Base-by-base conservation (phyloP, 2,797 vertebrate genomes). In the Falco novaeseelandiae region DNA sequence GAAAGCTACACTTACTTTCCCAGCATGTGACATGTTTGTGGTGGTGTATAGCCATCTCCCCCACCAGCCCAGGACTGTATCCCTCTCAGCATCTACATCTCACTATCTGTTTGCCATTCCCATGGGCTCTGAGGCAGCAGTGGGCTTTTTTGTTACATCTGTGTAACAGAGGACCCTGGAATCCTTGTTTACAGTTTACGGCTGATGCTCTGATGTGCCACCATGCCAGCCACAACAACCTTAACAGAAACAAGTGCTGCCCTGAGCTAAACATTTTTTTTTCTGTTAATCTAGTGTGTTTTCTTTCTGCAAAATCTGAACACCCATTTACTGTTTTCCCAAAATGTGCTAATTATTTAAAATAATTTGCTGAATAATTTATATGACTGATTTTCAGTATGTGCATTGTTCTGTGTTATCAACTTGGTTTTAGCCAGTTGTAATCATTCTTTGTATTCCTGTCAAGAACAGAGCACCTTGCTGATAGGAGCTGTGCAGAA, bases 11-110 rank as follows among this genome's bases (percentile, higher is more conserved):
- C 22, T 34, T 65, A 12, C 18, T 57, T 5, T 78, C 38, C 30
- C n/a, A 49, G 15, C 18, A 4, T 0, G 1, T 16, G 52, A 2
- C 4, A 1, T 2, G 15, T 29, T 65, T 54, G 42, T 14, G 76
- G 32, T 18, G 25, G 6, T n/a, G 38, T 20, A 40, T 0, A 19
- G 21, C 15, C 52, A 22, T 4, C 15, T 27, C 32, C 25, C 40
- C 6, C 38, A 44, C 2, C 78, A 42, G 9, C 2, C 54, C 55
- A 77, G 49, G 40, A 49, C 46, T 38, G 22, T 1, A 26, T 29
- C 20, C 36, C 36, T 21, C 27, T 30, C 32, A 63, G 58, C 44
- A 29, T 3, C 40, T 29, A 3, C 55, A 38, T 22, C 52, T 26
- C 42, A 46, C 26, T 18, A 52, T 23, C 59, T 77, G 15, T 23